These are phyloP conservation scores for Taenioides sp. DNA, from an alignment of 2,797 vertebrate genomes.

Conservation along the genomic window DNA sequence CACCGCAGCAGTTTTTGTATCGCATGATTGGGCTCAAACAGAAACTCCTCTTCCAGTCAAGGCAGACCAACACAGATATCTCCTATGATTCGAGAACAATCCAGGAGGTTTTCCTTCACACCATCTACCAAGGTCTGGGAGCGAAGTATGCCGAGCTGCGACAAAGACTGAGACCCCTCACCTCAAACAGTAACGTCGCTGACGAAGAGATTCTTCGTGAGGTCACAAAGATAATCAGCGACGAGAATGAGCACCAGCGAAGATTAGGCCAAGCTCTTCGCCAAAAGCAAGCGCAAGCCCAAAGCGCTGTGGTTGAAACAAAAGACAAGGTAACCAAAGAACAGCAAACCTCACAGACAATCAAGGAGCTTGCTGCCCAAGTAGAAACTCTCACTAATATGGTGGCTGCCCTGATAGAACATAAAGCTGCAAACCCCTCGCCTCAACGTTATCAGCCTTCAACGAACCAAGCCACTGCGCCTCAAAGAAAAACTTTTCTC, in stretches of 20 bases:
- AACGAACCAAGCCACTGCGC: neutral
- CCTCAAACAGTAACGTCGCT: conserved; percentile 9
- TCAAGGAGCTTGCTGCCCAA: conserved; percentile 16
- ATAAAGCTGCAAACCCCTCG: neutral
- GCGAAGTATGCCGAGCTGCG: conserved; percentile 13
- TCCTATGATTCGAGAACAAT: conserved; percentile 16
- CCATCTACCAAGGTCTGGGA: conserved; percentile 35
- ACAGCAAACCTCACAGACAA: neutral
- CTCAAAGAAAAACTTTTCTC: neutral
- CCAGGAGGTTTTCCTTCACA: conserved; percentile 27
- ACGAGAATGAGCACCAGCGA: conserved; percentile 34
- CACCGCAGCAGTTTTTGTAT: no score
- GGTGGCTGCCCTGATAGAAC: conserved; percentile 26
- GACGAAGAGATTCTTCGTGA: conserved; percentile 34
- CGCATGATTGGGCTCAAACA: conserved; percentile 1
- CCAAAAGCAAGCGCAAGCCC: neutral
- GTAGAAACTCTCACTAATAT: conserved; percentile 26
- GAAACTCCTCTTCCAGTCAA: conserved; percentile 19
- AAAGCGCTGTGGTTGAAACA: no score
- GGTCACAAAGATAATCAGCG: conserved; percentile 36
- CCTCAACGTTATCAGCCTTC: no score
- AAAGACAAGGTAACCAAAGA: neutral
- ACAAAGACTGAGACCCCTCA: neutral
- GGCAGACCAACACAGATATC: conserved; percentile 18
- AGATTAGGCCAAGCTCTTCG: conserved; percentile 13